Conservation (phyloP, 30 jellyfish, hydroid and myxozoan genomes). For the Catostylus mosaicus region DNA sequence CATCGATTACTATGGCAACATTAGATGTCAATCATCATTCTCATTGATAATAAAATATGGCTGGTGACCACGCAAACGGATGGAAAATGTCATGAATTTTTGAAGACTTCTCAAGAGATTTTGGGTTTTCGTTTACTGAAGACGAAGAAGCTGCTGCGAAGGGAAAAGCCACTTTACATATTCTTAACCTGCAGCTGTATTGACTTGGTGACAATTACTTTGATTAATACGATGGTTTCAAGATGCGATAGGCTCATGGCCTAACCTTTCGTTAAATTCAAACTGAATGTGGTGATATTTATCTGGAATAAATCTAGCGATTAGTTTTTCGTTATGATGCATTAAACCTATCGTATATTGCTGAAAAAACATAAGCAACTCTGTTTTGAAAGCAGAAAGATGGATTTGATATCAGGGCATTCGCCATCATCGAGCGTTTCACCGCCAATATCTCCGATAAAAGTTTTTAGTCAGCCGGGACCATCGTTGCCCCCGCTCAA, state of each 20-base stretch:
- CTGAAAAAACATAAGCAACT: no score
- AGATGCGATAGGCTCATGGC: background rate
- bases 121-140: background rate
- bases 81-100: background rate
- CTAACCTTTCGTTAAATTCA: no score
- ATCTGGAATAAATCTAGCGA: no score
- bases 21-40: conserved; percentile 15
- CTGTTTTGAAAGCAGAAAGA: no score
- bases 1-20: conserved; percentile 50
- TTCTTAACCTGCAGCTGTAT: conserved; percentile 11
- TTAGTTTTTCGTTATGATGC: no score
- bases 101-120: background rate
- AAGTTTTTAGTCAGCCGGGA: conserved; percentile 44
- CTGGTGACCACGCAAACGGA: conserved; percentile 41
- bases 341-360: no score
- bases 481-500: conserved; percentile 62
- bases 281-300: no score
- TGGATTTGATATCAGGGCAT: conserved; percentile 61
- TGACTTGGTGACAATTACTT: conserved; percentile 14
- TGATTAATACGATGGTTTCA: background rate
- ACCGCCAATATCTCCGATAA: conserved; percentile 80
- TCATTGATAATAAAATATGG: conserved; percentile 17
- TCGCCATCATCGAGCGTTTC: conserved; percentile 76
- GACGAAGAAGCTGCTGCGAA: background rate
- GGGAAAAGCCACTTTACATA: background rate